These are phyloP conservation scores for Odobenus rosmarus DNA, from an alignment of 2,113 vertebrate species.

Conservation along the genomic window DNA sequence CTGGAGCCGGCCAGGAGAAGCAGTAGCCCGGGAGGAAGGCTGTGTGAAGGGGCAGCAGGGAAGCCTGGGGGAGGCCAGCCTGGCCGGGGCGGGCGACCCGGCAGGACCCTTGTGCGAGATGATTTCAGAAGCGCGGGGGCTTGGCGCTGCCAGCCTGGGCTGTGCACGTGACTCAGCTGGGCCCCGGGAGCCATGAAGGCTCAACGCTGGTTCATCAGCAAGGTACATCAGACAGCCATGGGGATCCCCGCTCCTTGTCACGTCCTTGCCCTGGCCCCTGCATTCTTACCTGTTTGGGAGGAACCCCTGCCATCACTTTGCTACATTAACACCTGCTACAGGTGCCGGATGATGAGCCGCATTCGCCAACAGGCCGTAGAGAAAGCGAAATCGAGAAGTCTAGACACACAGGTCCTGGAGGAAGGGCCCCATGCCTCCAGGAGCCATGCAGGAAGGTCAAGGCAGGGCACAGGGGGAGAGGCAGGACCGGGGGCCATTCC, in stretches of 20 bases:
- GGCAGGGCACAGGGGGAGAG: neutral
- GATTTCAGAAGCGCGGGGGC: neutral
- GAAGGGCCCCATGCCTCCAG: neutral
- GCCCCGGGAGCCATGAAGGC: accelerated
- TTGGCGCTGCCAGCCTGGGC: neutral
- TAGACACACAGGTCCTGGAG: accelerated
- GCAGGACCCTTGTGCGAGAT: neutral
- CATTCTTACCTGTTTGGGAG: accelerated
- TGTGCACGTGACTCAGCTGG: neutral
- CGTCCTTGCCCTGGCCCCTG: neutral
- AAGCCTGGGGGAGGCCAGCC: no score
- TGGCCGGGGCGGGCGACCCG: accelerated
- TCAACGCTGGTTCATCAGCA: accelerated
- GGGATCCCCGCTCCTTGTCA: neutral
- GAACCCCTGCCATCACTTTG: no score
- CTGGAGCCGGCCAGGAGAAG: neutral
- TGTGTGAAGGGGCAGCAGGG: neutral
- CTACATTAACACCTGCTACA: accelerated
- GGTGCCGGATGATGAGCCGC: accelerated
- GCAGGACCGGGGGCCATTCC: accelerated
- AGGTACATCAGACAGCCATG: accelerated
- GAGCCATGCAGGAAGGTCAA: accelerated
- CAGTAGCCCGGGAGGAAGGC: accelerated
- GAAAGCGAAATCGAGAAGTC: accelerated
- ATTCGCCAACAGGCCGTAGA: neutral